phyloP scores from a whole-genome alignment of 2,113 vertebrate species.

The Alaudala cheleensis region DNA sequence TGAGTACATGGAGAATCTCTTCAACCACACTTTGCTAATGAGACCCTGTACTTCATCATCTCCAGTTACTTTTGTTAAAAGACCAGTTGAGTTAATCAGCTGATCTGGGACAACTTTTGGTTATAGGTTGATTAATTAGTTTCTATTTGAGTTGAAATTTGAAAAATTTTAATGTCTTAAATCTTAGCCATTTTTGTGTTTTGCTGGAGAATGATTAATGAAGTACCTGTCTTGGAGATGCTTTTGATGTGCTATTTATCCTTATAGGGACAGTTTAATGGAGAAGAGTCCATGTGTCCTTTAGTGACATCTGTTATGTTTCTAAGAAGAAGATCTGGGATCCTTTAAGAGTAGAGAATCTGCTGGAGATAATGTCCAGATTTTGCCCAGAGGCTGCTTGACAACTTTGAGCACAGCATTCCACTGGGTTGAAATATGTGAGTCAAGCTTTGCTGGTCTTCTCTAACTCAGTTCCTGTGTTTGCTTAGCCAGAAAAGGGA shows the following conservation, averaged over 20 bases:
- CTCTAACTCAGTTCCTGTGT: not conserved
- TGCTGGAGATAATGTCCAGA: not conserved
- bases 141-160: not conserved
- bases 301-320: not conserved
- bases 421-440: accelerated
- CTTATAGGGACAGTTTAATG: not conserved
- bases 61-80: not conserved
- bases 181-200: not conserved
- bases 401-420: not conserved
- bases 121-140: not conserved
- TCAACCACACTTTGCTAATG: not conserved
- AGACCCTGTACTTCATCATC: not conserved
- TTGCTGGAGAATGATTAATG: not conserved
- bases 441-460: not conserved
- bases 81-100: not conserved
- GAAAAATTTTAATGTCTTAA: not conserved
- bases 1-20: not conserved
- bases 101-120: not conserved
- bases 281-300: not conserved
- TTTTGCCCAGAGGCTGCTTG: not conserved
- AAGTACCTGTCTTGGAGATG: not conserved
- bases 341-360: not conserved
- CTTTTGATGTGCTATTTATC: not conserved
- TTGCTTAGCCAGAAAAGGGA: not conserved
- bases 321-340: not conserved